Evolutionary conservation across 1,140 invertebrate species (phyloP), one percentile per base, ranked within the genome.

Genomic region (Drosophila tsacasi): DNA sequence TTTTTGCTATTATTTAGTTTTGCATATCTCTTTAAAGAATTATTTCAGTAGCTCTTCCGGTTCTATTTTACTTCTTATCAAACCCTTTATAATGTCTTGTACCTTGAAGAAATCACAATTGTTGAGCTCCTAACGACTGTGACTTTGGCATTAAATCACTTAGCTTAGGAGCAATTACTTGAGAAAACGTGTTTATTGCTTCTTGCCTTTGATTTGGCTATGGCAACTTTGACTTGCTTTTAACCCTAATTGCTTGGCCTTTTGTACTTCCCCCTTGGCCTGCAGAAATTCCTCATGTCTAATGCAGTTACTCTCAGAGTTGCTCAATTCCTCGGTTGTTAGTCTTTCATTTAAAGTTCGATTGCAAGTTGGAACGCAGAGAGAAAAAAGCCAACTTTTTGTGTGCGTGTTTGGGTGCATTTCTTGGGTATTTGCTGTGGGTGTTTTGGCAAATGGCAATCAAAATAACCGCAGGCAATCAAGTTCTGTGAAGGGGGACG

Each of bases 391-490:
- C 64, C 59, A 81, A 81, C 49, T 82, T 82, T 77, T 37, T 50
- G 54, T 42, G 47, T 68, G 69, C 72, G 54, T 74, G 63, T 60
- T 60, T 79, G 64, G 60, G 69, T 79, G 61, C 67, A 61, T 60
- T 72, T 71, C 54, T 60, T 79, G 64, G 60, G 69, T 79, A 57
- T 57, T 52, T 60, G 49, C 47, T 30, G 66, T 71, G 68, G 50
- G 69, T 73, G 67, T 73, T 59, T 59, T 49, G 71, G 81, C 76
- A 83, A 84, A 84, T 84, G 82, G 81, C 81, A 84, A 84, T 84
- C 81, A 84, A 84, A 84, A 84, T 80, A 84, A 84, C 81, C 81
- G 81, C 81, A 84, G 78, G 81, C 81, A 80, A 84, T 84, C 79
- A 80, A 84, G 72, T 84, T 84, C 67, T 50, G 66, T 61, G 64